A percentile compares a stretch with the other conserved stretches of the same genome.
Conservation (phyloP, 1,140 invertebrate species). For the Apolygus lucorum region DNA sequence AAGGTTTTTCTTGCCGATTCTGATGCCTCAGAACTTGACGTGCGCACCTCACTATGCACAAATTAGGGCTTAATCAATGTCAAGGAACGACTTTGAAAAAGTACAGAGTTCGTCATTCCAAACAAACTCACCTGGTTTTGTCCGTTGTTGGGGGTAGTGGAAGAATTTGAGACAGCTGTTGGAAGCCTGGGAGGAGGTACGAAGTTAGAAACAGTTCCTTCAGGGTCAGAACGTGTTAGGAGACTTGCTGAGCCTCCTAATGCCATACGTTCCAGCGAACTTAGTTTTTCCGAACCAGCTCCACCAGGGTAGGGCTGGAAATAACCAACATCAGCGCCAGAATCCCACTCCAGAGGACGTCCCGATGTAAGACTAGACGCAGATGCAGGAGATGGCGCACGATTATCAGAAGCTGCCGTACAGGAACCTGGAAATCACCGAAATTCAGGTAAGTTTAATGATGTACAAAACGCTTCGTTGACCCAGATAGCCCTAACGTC, state of each 20-base stretch:
- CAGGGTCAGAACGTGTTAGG: constrained; percentile 40
- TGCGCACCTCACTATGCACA: too few species aligned
- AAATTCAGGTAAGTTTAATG: too few species aligned
- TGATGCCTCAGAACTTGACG: too few species aligned
- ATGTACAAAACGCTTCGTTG: too few species aligned
- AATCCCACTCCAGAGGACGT: constrained; percentile 59
- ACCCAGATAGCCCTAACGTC: too few species aligned
- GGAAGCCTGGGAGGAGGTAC: background rate
- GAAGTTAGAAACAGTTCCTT: constrained; percentile 36
- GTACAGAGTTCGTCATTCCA: too few species aligned
- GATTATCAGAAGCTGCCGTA: background rate
- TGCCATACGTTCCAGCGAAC: constrained; percentile 51
- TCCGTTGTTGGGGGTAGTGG: too few species aligned
- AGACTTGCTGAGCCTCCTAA: constrained; percentile 35
- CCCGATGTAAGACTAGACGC: constrained; percentile 29
- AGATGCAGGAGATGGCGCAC: constrained; percentile 20
- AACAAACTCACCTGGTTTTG: too few species aligned
- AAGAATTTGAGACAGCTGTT: too few species aligned
- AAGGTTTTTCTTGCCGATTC: too few species aligned
- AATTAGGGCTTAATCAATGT: too few species aligned
- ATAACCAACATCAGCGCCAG: constrained; percentile 66
- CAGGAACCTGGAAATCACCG: background rate
- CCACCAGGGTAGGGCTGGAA: constrained; percentile 29
- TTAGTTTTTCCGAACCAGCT: constrained; percentile 35
- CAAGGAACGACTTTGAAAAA: too few species aligned